phyloP scores from a whole-genome alignment of 2,113 vertebrate species.

The Chamaea fasciata region DNA sequence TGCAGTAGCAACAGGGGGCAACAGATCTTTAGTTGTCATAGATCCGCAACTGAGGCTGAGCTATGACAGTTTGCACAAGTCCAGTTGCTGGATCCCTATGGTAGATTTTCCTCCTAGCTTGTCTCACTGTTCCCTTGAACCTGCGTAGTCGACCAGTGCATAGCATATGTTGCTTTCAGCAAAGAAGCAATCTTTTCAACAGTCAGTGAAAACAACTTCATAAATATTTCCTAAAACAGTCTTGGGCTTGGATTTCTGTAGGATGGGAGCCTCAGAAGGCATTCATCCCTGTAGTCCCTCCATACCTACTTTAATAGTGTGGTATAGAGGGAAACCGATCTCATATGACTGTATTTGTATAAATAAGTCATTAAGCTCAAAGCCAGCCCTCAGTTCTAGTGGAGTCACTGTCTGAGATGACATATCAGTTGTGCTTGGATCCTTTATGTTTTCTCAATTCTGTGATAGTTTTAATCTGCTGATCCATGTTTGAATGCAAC shows the following conservation, averaged over 20 bases:
- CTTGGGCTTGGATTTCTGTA: background rate
- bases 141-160: background rate
- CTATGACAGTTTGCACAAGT: background rate
- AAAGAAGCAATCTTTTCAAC: background rate
- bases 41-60: background rate
- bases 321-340: background rate
- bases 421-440: background rate
- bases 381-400: background rate
- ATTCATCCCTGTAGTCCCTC: background rate
- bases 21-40: background rate
- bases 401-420: background rate
- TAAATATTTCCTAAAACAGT: background rate
- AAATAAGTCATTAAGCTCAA: background rate
- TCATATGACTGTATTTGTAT: background rate
- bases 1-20: background rate
- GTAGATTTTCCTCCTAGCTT: background rate
- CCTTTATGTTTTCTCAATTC: background rate
- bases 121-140: background rate
- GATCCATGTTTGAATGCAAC: background rate
- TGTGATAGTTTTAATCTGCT: background rate
- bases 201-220: background rate
- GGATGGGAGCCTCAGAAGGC: background rate
- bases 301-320: background rate
- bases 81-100: background rate
- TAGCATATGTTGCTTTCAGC: background rate